These are phyloP conservation scores for Polyergus mexicanus DNA, from an alignment of 1,140 invertebrate genomes.

Conservation along the genomic window DNA sequence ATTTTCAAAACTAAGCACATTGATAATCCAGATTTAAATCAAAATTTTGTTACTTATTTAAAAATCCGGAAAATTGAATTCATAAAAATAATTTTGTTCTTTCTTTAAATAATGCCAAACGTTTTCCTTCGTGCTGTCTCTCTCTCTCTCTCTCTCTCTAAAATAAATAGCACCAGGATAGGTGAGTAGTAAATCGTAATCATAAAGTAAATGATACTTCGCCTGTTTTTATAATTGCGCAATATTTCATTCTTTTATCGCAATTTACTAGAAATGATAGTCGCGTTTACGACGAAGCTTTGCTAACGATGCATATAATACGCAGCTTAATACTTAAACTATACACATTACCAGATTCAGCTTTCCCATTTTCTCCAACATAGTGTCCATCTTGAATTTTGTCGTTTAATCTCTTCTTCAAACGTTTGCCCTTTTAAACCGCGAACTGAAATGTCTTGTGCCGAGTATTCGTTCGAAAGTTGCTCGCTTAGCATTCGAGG, in stretches of 20 bases:
- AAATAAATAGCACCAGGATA: not conserved
- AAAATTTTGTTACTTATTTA: no score
- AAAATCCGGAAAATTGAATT: not conserved
- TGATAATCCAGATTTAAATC: not conserved
- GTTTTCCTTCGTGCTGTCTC: not conserved
- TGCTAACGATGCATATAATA: not conserved
- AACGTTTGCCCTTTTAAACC: not conserved
- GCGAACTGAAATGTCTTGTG: not conserved
- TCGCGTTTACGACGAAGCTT: not conserved
- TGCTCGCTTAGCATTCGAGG: not conserved
- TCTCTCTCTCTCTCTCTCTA: not conserved
- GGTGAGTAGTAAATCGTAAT: not conserved
- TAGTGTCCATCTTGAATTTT: conserved; percentile 82
- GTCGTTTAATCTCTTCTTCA: conserved; percentile 4
- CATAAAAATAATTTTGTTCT: not conserved
- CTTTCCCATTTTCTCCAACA: conserved; percentile 85
- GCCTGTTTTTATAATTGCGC: not conserved
- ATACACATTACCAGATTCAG: conserved; percentile 84
- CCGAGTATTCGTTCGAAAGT: not conserved
- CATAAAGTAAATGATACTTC: not conserved
- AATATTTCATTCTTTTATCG: not conserved
- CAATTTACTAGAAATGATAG: not conserved
- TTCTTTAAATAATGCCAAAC: not conserved
- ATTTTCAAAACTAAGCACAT: not conserved
- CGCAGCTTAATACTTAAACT: not conserved